These are phyloP conservation scores for Forbesichthys agassizii DNA, from an alignment of 2,113 vertebrate genomes.

Conservation along the genomic window DNA sequence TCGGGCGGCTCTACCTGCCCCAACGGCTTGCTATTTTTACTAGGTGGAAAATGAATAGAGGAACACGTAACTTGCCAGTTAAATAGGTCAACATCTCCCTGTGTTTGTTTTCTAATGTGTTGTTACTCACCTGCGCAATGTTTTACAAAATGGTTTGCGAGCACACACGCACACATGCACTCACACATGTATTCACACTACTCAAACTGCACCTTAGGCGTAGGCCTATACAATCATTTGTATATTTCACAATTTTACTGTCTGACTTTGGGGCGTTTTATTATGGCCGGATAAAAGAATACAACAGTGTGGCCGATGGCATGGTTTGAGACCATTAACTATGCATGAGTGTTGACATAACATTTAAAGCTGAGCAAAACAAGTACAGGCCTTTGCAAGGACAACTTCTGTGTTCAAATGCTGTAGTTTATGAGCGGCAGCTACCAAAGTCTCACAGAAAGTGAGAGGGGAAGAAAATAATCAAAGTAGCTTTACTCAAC, in stretches of 20 bases:
- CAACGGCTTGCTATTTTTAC: not conserved
- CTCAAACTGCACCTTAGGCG: not conserved
- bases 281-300: not conserved
- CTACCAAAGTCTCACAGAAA: not conserved
- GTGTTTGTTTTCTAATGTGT: too few relatives aligned
- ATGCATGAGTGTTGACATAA: not conserved
- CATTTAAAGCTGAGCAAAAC: slow-evolving; percentile 26
- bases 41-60: not conserved
- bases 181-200: not conserved
- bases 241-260: not conserved
- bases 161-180: too few relatives aligned
- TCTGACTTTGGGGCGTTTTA: slow-evolving; percentile 11
- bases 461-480: not conserved
- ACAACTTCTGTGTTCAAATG: too few relatives aligned
- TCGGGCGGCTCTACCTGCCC: too few relatives aligned
- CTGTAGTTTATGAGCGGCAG: too few relatives aligned
- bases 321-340: slow-evolving; percentile 30
- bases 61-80: not conserved
- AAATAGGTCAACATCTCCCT: slow-evolving; percentile 7
- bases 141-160: too few relatives aligned
- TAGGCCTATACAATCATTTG: slow-evolving; percentile 2
- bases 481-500: not conserved
- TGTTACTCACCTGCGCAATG: not conserved
- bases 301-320: slow-evolving; percentile 21
- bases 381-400: not conserved